Conservation (phyloP, 1,140 invertebrate species). For the Trichoplusia ni region DNA sequence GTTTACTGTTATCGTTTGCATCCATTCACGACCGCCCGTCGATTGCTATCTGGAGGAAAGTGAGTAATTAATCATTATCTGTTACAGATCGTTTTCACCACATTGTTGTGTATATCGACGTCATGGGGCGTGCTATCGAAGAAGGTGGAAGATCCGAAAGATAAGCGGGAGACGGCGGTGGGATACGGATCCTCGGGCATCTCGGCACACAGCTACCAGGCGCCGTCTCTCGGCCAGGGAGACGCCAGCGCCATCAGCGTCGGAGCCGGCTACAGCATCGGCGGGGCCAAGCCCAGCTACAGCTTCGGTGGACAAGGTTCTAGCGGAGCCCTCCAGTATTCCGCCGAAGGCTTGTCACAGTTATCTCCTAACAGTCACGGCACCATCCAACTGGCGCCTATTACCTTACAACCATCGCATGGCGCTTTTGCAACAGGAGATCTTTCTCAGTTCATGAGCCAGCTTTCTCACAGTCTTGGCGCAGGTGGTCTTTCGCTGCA, state of each 20-base stretch:
- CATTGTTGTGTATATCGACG: slow-evolving; percentile 58
- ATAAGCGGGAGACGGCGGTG: slow-evolving; percentile 66
- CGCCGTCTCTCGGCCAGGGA: slow-evolving; percentile 56
- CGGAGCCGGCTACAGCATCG: slow-evolving; percentile 74
- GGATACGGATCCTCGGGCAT: slow-evolving; percentile 48
- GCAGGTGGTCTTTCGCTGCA: slow-evolving; percentile 60
- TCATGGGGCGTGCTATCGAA: slow-evolving; percentile 64
- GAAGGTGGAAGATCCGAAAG: slow-evolving; percentile 61
- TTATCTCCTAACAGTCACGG: slow-evolving; percentile 54
- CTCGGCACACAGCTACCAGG: slow-evolving; percentile 57
- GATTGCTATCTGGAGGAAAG: slow-evolving; percentile 54
- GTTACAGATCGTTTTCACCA: slow-evolving; percentile 66
- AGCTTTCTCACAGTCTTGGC: slow-evolving; percentile 64
- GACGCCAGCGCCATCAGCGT: slow-evolving; percentile 69
- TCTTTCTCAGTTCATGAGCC: slow-evolving; percentile 70
- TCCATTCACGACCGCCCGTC: background rate
- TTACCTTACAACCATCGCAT: slow-evolving; percentile 62
- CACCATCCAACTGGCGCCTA: slow-evolving; percentile 65
- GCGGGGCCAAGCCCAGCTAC: slow-evolving; percentile 66
- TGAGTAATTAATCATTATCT: slow-evolving; percentile 46
- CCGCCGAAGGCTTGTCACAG: slow-evolving; percentile 55
- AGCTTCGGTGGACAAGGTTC: slow-evolving; percentile 56
- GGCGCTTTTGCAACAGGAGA: slow-evolving; percentile 57
- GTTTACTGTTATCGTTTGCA: slow-evolving; percentile 9
- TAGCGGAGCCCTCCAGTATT: slow-evolving; percentile 53